Conservation (phyloP, 1,140 invertebrate species). For the Drosophila malerkotliana region DNA sequence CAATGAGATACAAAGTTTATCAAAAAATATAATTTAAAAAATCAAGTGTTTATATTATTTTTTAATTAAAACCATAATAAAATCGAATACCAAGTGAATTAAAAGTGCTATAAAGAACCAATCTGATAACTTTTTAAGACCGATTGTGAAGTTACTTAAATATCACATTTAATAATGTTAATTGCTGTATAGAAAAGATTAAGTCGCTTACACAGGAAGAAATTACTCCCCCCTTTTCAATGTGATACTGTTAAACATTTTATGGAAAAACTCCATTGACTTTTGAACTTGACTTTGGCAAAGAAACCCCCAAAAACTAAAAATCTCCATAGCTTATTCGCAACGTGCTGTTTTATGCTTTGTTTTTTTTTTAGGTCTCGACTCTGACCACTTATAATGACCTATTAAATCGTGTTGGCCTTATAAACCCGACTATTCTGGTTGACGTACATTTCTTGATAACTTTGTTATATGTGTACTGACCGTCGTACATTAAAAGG, state of each 20-base stretch:
- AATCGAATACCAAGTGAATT: neutral
- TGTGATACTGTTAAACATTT: neutral
- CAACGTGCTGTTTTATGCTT: slow-evolving; percentile 38
- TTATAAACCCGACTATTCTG: slow-evolving; percentile 25
- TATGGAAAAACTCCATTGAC: slow-evolving; percentile 10
- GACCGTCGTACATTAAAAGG: slow-evolving; percentile 28
- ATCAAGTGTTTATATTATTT: neutral
- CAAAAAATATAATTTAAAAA: neutral
- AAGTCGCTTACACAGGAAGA: slow-evolving; percentile 25
- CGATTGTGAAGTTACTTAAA: slow-evolving; percentile 8
- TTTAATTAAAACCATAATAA: too few relatives aligned
- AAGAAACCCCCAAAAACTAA: slow-evolving; percentile 13
- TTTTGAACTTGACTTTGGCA: slow-evolving; percentile 32
- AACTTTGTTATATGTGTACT: slow-evolving; percentile 28
- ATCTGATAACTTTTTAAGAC: neutral
- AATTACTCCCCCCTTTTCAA: neutral
- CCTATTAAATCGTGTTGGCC: slow-evolving; percentile 53
- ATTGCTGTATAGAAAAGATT: slow-evolving; percentile 24
- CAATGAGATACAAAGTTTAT: neutral
- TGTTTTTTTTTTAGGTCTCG: slow-evolving; percentile 14
- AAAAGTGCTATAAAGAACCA: neutral
- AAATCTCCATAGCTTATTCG: slow-evolving; percentile 18
- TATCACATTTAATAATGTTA: slow-evolving; percentile 28
- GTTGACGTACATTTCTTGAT: slow-evolving; percentile 20
- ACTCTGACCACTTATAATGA: slow-evolving; percentile 41